Evolutionary conservation across 2,888 invertebrate genomes (phyloP).

Genomic region (Caradrina clavipalpis): DNA sequence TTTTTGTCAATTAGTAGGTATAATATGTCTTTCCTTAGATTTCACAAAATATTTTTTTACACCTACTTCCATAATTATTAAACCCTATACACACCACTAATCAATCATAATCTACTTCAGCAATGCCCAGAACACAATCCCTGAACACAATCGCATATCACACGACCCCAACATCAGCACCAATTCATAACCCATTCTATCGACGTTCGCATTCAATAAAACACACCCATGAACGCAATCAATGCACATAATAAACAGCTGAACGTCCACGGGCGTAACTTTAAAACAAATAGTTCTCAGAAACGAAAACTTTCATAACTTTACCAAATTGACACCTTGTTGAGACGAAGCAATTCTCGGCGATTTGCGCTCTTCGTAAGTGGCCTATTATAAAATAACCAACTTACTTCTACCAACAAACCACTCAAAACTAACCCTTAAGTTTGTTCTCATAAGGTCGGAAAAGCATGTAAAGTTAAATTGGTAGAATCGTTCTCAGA

Average conservation of each 20-base stretch:
- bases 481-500: conserved; percentile 76
- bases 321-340: conserved; percentile 90
- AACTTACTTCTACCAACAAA: conserved; percentile 57
- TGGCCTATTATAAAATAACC: conserved; percentile 87
- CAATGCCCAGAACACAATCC: conserved; percentile 14
- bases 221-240: conserved; percentile 76
- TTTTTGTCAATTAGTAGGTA: too few relatives aligned
- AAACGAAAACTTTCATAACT: conserved; percentile 89
- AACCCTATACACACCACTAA: conserved; percentile 1
- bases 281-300: conserved; percentile 90
- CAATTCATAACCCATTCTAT: conserved; percentile 64
- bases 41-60: too few relatives aligned
- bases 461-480: conserved; percentile 42
- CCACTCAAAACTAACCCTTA: conserved; percentile 64
- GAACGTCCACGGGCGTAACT: conserved; percentile 77
- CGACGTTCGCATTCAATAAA: conserved; percentile 73
- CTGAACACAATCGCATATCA: conserved; percentile 20
- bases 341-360: conserved; percentile 86
- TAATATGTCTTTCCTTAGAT: too few relatives aligned
- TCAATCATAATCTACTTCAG: conserved; percentile 35
- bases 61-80: not conserved
- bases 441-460: conserved; percentile 23
- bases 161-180: conserved; percentile 31
- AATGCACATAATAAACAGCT: conserved; percentile 83
- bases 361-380: conserved; percentile 89